A percentile compares a stretch with the other conserved stretches of the same genome.
These are phyloP conservation scores for Ellobius talpinus DNA, from an alignment of 2,113 vertebrate genomes.

Conservation along the genomic window DNA sequence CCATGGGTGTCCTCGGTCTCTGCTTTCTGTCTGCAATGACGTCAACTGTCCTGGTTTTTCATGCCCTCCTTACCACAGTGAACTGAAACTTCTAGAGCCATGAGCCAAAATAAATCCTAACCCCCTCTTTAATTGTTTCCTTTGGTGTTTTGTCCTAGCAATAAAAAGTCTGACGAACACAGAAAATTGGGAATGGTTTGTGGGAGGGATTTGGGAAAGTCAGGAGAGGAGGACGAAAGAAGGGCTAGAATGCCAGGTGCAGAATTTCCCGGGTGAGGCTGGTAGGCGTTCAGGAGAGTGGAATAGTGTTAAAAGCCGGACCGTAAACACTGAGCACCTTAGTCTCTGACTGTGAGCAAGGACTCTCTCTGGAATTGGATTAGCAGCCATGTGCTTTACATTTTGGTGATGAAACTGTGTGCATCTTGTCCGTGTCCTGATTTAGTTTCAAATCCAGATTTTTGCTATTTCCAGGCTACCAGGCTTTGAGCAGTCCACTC, in stretches of 20 bases:
- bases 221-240: background rate
- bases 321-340: background rate
- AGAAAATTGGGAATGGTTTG: background rate
- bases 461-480: background rate
- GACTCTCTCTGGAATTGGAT: background rate
- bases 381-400: background rate
- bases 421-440: background rate
- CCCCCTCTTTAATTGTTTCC: background rate
- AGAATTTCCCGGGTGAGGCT: background rate
- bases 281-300: background rate
- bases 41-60: background rate
- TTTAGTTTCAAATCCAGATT: background rate
- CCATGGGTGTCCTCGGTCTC: background rate
- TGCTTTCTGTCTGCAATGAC: background rate
- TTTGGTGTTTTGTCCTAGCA: background rate
- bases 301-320: background rate
- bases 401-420: background rate
- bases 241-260: background rate
- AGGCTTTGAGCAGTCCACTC: background rate
- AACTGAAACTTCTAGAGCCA: background rate
- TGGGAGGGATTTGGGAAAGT: background rate
- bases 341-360: background rate
- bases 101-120: background rate
- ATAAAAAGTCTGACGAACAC: background rate
- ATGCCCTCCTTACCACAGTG: background rate